Evolutionary conservation across 2,113 vertebrate species (phyloP).

Genomic region (Gnathonemus echidnorhynchus): DNA sequence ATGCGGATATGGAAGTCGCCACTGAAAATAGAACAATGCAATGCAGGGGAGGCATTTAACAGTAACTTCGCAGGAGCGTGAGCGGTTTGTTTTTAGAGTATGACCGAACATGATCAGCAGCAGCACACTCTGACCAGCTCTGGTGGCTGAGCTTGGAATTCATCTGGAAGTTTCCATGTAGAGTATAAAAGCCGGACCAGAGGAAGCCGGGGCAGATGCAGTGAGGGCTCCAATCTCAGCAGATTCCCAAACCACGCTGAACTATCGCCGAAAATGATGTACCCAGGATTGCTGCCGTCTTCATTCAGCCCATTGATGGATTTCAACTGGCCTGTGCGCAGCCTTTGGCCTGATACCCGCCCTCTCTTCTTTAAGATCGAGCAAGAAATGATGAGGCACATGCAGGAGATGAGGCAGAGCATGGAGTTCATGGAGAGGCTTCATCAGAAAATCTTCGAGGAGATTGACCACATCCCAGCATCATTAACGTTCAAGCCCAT

Average conservation of each 20-base stretch:
- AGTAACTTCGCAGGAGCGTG: slow-evolving; percentile 40
- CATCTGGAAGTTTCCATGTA: slow-evolving; percentile 51
- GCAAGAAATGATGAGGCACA: slow-evolving; percentile 58
- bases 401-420: slow-evolving; percentile 59
- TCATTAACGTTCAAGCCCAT: slow-evolving; percentile 46
- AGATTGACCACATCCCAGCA: slow-evolving; percentile 50
- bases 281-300: slow-evolving; percentile 50
- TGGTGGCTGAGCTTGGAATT: slow-evolving; percentile 34
- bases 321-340: slow-evolving; percentile 59
- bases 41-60: slow-evolving; percentile 47
- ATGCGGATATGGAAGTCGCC: slow-evolving; percentile 7
- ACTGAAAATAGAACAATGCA: slow-evolving; percentile 61
- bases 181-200: slow-evolving; percentile 43
- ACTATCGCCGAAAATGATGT: slow-evolving; percentile 50
- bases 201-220: slow-evolving; percentile 21
- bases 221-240: slow-evolving; percentile 18
- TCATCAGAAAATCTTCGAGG: slow-evolving; percentile 59
- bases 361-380: slow-evolving; percentile 59
- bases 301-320: slow-evolving; percentile 50
- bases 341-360: slow-evolving; percentile 61
- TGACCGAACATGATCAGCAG: slow-evolving; percentile 36
- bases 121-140: slow-evolving; percentile 22
- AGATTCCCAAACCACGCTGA: not conserved
- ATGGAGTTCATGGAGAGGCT: slow-evolving; percentile 59
- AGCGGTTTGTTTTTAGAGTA: slow-evolving; percentile 48